Evolutionary conservation across 2,113 vertebrate species (phyloP), one percentile per base, ranked within the genome.

Genomic region (Tricholaema leucomelas): DNA sequence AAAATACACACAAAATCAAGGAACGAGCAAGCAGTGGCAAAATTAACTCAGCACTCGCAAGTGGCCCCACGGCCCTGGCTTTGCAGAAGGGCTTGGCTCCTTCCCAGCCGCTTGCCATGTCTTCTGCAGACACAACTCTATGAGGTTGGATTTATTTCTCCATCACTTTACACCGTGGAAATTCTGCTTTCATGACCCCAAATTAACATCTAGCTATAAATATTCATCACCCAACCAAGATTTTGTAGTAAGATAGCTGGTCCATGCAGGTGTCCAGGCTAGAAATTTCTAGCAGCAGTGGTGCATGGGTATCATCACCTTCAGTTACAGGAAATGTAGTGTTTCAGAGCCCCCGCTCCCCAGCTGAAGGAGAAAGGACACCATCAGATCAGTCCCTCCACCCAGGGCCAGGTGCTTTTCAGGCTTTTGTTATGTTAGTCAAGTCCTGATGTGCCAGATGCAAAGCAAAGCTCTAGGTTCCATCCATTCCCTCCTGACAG

Each of bases 1-100:
- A 92, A 92, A 94, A 95, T 72, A 92, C 81, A 83, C 40, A 76
- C 56, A 48, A 83, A 70, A 67, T 40, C 87, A 81, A 92, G 69
- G 56, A 84, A 89, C 2, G 10, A 89, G 67, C 66, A 23, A 52
- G 58, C 19, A 42, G 48, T 44, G 36, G 52, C 46, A 58, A 80
- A 91, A 93, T 48, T 5, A 93, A 87, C 91, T 74, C 0, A 0
- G 27, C 4, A 2, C 56, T 70, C 67, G 19, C 1, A 11, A 2
- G 1, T 35, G 25, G 7, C 12, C 48, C 31, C 7, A 6, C 23
- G 44, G 58, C 50, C 54, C 1, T 66, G 30, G 8, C 7, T 5
- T 3, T 56, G 36, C 52, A 44, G 13, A 10, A 8, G 15, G 11
- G 72, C 42, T 17, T 3, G 1, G 20, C 30, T 56, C 18, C 15